Base-by-base conservation (phyloP, 2,797 vertebrate species). In the Pelobates cultripes region DNA sequence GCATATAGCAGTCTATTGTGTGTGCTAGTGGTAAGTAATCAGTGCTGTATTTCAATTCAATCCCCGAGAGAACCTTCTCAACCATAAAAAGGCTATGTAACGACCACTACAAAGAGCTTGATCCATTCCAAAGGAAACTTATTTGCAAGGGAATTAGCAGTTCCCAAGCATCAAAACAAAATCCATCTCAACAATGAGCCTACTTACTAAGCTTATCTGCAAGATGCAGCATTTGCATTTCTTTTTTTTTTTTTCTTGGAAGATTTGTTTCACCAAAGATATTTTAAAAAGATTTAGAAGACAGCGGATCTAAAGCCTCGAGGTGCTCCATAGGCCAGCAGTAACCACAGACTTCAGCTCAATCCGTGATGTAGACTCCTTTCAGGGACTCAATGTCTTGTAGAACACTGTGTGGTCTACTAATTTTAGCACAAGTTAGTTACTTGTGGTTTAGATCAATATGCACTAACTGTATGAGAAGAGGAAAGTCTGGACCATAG, bases 231-330 rank as follows among this genome's bases (percentile, higher is more conserved):
- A 69, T 73, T 80, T 80, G 64, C 0, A 60, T 85, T 84, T 86
- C 10, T 51, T 10, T 51, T 51, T 85, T 84, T 86, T 51, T 51
- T 10, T 51, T 51, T 10, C 1, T 14, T 55, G 45, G 45, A 45
- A 72, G 68, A 73, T 67, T 64, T 79, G 75, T 86, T 68, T 75
- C 43, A 82, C 73, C 86, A 87, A 79, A 86, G 78, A 72, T 85
- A 80, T 78, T 86, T 1, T 43, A n/a, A 77, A 77, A 40, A 8
- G 28, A 51, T 60, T 60, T 73, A 77, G 74, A 51, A 42, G 43
- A 53, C 7, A 0, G 70, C 67, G 47, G 5, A 2, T 51, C 47
- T 51, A 51, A 10, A 51, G 10, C 47, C 5, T 51, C 28, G 28
- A 28, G 28, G 1, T 28, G 28, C 28, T 28, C 28, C 47, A 51